Evolutionary conservation across 2,113 vertebrate genomes (phyloP).

Genomic region (Turdus rufiventris): DNA sequence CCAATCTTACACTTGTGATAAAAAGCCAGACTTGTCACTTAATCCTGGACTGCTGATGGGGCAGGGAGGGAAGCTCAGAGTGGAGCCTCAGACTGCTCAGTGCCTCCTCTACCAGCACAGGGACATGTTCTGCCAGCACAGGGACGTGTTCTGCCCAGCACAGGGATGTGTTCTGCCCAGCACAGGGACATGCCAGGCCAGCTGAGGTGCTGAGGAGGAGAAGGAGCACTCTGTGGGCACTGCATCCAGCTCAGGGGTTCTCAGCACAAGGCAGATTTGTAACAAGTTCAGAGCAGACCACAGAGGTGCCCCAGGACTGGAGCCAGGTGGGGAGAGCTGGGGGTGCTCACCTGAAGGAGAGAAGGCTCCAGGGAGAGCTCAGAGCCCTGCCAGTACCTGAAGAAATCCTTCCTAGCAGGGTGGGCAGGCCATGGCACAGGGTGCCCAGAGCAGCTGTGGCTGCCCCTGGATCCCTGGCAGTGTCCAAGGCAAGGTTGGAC

Average conservation of each 20-base stretch:
- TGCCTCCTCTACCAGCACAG: not conserved
- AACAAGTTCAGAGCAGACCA: not conserved
- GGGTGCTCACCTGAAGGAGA: not conserved
- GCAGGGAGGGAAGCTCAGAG: not conserved
- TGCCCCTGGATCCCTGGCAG: not conserved
- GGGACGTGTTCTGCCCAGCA: not conserved
- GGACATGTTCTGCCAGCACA: no score
- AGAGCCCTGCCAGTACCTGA: not conserved
- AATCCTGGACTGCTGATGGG: not conserved
- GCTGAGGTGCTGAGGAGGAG: not conserved
- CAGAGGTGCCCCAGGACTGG: not conserved
- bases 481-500: accelerated
- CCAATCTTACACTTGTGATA: not conserved
- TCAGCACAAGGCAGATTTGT: not conserved
- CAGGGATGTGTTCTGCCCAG: not conserved
- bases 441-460: not conserved
- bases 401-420: not conserved
- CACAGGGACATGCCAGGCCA: not conserved
- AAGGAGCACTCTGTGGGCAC: not conserved
- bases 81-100: accelerated
- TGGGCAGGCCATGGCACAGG: not conserved
- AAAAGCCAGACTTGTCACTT: slow-evolving; percentile 3
- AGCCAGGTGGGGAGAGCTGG: not conserved
- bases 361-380: not conserved
- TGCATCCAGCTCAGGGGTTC: accelerated